Evolutionary conservation across 1,140 invertebrate genomes (phyloP), one percentile per base, ranked within the genome.

Genomic region (Andricus grossulariae): DNA sequence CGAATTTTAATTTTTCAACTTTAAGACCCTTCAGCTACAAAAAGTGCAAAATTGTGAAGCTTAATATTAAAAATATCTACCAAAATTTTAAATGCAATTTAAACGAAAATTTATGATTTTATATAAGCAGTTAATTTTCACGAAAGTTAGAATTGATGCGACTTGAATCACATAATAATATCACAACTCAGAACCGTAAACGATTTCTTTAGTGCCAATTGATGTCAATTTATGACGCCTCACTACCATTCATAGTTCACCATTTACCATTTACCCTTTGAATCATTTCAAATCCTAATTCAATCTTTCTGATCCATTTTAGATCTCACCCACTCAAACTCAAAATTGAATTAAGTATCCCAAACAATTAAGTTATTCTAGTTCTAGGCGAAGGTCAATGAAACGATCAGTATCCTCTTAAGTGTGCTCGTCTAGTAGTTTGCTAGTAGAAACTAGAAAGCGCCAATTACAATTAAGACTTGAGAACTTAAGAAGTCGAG

Each of bases 281-380:
- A 66, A 66, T 66, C 60, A 45, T 66, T 32, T 66, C 25, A 39
- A 66, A 66, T 66, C 32, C 12, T 66, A 66, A 66, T 66, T 16
- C 25, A 66, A 66, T 66, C 10, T 60, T 10, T 15, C 1, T 12
- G 25, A 10, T 60, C 57, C 39, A 60, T 39, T 60, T 66, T 66
- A 66, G 21, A 13, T 66, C n/a, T 11, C 60, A 66, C 60, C 25
- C 57, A 66, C 25, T 21, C 32, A 25, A 13, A 32, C 21, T 13
- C 16, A 25, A 0, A 15, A 39, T 32, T 66, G 55, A 66, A 66
- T 15, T 66, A 39, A 32, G 11, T 66, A 66, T 66, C 57, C 57
- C 21, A 66, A 66, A 66, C 13, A 66, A 66, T 32, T 32, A 32
- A 32, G 25, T 32, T 32, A 32, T 16, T 66, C 60, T 66, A 66